Percentiles rank a stretch among this genome's conserved stretches.
Conservation (phyloP, 2,113 vertebrate species). For the Sebastes schlegelii region DNA sequence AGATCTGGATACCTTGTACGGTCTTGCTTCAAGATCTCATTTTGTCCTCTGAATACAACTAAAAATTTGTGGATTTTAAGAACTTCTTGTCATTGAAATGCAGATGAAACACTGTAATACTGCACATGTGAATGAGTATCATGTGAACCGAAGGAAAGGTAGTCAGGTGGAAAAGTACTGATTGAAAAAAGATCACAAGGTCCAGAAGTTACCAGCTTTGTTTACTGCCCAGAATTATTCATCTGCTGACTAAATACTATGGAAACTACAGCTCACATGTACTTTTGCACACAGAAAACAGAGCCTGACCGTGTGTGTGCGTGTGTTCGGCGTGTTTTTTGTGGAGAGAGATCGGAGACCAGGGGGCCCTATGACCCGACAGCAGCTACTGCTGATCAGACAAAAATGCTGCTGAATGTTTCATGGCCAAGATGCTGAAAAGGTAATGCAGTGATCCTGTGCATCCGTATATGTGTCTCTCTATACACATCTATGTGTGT, state of each 20-base stretch:
- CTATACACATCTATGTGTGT: background rate
- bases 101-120: background rate
- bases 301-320: background rate
- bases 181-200: background rate
- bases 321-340: background rate
- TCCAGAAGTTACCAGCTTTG: slow-evolving; percentile 3
- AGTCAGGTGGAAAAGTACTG: slow-evolving; percentile 5
- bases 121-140: background rate
- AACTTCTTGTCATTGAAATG: background rate
- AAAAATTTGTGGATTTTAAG: background rate
- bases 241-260: slow-evolving; percentile 32
- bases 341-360: background rate
- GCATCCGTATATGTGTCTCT: background rate
- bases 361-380: slow-evolving; percentile 9
- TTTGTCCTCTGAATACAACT: background rate
- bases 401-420: slow-evolving; percentile 68
- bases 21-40: too few relatives aligned
- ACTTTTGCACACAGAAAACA: slow-evolving; percentile 1
- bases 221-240: slow-evolving; percentile 43
- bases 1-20: too few relatives aligned
- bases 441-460: background rate
- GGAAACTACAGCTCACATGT: slow-evolving; percentile 61
- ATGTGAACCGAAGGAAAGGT: background rate
- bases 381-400: slow-evolving; percentile 25
- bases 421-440: slow-evolving; percentile 60